A percentile compares a stretch with the other conserved stretches of the same genome.
phyloP scores from a whole-genome alignment of 2,797 vertebrate species.

The Mormyrus hasselquistii region DNA sequence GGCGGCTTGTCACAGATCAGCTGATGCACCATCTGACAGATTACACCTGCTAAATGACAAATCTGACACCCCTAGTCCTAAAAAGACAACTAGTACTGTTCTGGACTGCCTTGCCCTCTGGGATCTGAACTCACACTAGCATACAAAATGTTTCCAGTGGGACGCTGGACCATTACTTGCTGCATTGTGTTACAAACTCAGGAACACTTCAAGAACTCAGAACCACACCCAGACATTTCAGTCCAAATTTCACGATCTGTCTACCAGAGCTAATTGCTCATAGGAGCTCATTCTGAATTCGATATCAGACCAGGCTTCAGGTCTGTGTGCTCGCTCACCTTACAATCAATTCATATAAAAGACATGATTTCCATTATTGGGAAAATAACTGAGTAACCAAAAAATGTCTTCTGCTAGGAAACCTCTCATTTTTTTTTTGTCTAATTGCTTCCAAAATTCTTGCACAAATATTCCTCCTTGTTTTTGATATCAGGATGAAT shows the following conservation, averaged over 20 bases:
- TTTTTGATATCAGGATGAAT: not conserved
- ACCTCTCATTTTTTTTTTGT: not conserved
- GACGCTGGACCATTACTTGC: not conserved
- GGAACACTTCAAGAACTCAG: not conserved
- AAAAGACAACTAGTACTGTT: conserved; percentile 37
- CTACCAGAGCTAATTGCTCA: not conserved
- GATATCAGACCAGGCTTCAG: not conserved
- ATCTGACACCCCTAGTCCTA: conserved; percentile 22
- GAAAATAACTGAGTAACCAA: not conserved
- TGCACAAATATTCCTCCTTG: not conserved
- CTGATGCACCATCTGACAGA: not conserved
- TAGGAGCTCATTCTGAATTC: not conserved
- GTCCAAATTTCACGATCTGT: not conserved
- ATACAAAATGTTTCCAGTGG: not conserved
- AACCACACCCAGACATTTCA: not conserved
- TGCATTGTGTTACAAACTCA: not conserved
- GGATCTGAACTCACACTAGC: not conserved
- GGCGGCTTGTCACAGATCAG: not conserved
- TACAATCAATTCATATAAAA: not conserved
- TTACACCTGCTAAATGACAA: conserved; percentile 13
- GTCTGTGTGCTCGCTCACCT: not conserved
- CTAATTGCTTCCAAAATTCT: not conserved
- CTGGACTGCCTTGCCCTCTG: conserved; percentile 11
- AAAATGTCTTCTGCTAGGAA: not conserved
- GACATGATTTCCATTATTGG: not conserved